Percentiles rank a stretch among this genome's conserved stretches.
phyloP scores from a whole-genome alignment of 2,888 invertebrate species.

The Parelbella ahira region DNA sequence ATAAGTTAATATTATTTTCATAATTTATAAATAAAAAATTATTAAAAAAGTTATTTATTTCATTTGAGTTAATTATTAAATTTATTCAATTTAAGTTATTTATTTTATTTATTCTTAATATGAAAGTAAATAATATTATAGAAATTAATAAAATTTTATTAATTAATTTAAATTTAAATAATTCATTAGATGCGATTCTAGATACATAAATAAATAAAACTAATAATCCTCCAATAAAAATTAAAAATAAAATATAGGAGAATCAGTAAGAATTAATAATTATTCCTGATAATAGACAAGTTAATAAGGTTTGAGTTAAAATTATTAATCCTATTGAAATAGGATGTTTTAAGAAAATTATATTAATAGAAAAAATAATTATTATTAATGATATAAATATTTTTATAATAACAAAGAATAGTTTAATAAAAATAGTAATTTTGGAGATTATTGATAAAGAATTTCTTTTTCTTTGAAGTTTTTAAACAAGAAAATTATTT shows the following conservation, averaged over 20 bases:
- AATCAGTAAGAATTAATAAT: slow-evolving; percentile 78
- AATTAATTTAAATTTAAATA: slow-evolving; percentile 59
- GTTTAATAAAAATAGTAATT: slow-evolving; percentile 85
- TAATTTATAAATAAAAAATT: slow-evolving; percentile 57
- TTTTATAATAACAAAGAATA: slow-evolving; percentile 77
- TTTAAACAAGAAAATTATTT: slow-evolving; percentile 77
- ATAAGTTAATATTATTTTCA: slow-evolving; percentile 68
- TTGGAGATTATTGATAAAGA: slow-evolving; percentile 84
- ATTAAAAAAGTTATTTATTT: slow-evolving; percentile 42
- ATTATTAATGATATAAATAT: slow-evolving; percentile 56
- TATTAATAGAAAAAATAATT: slow-evolving; percentile 48
- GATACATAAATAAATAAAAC: slow-evolving; percentile 84
- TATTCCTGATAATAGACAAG: slow-evolving; percentile 66
- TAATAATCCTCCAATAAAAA: slow-evolving; percentile 83
- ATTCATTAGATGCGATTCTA: slow-evolving; percentile 82
- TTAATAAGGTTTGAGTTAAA: slow-evolving; percentile 73
- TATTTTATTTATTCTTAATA: slow-evolving; percentile 39
- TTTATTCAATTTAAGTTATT: slow-evolving; percentile 54
- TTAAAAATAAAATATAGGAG: slow-evolving; percentile 82
- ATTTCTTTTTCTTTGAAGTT: slow-evolving; percentile 80
- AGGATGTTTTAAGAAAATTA: slow-evolving; percentile 65
- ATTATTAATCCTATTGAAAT: slow-evolving; percentile 77
- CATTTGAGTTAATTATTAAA: slow-evolving; percentile 41
- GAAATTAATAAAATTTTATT: slow-evolving; percentile 42
- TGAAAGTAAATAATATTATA: slow-evolving; percentile 37